phyloP scores from a whole-genome alignment of 92 coral and sea anemone genomes.

The Diadumene lineata region DNA sequence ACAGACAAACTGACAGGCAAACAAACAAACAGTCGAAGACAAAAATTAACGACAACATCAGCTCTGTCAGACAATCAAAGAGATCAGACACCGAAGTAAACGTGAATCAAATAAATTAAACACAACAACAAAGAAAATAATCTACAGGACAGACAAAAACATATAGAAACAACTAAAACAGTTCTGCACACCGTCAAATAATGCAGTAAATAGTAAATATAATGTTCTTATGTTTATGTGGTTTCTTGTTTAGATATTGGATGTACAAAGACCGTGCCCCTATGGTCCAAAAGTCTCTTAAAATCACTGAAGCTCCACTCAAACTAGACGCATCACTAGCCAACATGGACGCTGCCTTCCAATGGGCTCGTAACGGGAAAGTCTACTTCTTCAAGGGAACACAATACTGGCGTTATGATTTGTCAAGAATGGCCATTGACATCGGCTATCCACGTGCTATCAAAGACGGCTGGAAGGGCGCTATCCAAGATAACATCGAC shows the following conservation, averaged over 20 bases:
- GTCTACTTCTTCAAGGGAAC: constrained; percentile 67
- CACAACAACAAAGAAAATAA: too few species aligned
- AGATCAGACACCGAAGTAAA: too few species aligned
- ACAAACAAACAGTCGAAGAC: too few species aligned
- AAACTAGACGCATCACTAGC: constrained; percentile 47
- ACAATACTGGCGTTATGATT: constrained; percentile 71
- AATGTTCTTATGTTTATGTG: not conserved
- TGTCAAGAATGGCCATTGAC: constrained; percentile 25
- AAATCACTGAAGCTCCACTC: constrained; percentile 38
- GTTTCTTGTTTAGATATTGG: constrained; percentile 35
- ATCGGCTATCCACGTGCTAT: constrained; percentile 59
- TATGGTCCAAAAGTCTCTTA: constrained; percentile 5
- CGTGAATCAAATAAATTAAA: too few species aligned
- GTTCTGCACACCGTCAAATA: too few species aligned
- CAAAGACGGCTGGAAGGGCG: constrained; percentile 55
- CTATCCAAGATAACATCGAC: constrained; percentile 58
- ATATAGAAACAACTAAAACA: too few species aligned
- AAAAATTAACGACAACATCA: too few species aligned
- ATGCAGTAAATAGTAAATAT: too few species aligned
- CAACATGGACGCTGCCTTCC: constrained; percentile 72
- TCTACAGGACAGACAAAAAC: too few species aligned
- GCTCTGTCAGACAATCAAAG: too few species aligned
- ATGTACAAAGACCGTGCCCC: constrained; percentile 31
- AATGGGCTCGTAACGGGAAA: constrained; percentile 66
- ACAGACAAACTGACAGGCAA: too few species aligned